These are phyloP conservation scores for Alosa alosa DNA, from an alignment of 2,113 vertebrate genomes.

Conservation along the genomic window DNA sequence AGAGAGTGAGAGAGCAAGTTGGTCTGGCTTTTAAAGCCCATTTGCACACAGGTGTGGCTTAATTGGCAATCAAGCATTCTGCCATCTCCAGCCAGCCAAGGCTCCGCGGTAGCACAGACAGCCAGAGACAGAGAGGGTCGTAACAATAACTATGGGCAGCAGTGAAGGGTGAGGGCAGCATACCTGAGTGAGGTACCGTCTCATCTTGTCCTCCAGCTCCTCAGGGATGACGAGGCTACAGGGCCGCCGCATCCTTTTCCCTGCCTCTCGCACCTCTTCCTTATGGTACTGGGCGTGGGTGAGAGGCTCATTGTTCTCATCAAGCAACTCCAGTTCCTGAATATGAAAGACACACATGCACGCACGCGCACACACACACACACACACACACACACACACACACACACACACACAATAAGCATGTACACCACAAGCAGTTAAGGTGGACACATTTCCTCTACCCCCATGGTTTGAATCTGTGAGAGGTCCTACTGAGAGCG, in stretches of 20 bases:
- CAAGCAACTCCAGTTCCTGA: slow-evolving; percentile 87
- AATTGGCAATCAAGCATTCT: no score
- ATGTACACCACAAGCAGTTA: neutral
- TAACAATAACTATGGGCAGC: neutral
- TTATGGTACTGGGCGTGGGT: slow-evolving; percentile 88
- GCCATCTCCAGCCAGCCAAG: no score
- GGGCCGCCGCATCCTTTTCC: slow-evolving; percentile 78
- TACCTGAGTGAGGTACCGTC: slow-evolving; percentile 82
- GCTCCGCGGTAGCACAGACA: no score
- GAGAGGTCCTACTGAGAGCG: neutral
- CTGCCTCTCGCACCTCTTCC: slow-evolving; percentile 78
- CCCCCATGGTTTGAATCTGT: neutral
- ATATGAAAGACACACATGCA: neutral
- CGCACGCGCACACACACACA: neutral
- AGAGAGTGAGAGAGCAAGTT: no score
- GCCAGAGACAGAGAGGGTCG: no score
- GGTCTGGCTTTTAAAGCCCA: no score
- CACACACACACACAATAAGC: neutral
- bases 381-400: neutral
- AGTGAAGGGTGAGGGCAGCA: slow-evolving; percentile 35
- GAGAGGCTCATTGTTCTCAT: slow-evolving; percentile 85
- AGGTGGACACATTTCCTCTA: neutral
- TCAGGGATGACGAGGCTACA: slow-evolving; percentile 79
- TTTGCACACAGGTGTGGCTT: no score
- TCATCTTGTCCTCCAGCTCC: slow-evolving; percentile 76